Percentiles rank a stretch among this genome's conserved stretches.
These are phyloP conservation scores for Actinemys pallida DNA, from an alignment of 2,113 vertebrate genomes.

Conservation along the genomic window DNA sequence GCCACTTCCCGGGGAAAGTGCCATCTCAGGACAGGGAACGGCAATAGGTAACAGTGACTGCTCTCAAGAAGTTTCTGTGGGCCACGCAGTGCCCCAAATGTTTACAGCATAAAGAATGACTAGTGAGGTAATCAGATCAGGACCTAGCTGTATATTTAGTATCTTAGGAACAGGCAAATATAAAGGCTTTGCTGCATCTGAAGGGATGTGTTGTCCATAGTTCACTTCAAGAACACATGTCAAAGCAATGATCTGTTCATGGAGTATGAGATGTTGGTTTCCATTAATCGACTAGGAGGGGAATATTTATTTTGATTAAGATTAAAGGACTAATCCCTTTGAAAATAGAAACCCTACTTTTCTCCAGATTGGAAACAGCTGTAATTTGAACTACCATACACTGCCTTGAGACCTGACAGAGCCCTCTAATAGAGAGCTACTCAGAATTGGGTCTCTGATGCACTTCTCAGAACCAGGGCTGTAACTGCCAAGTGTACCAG, in stretches of 20 bases:
- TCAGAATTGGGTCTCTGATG: not conserved
- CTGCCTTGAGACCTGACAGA: not conserved
- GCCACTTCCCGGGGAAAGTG: not conserved
- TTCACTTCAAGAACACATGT: not conserved
- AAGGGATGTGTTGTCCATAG: not conserved
- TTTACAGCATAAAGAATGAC: not conserved
- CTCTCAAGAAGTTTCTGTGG: fast-evolving
- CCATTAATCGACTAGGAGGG: not conserved
- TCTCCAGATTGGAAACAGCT: slow-evolving; percentile 1
- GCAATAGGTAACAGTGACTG: not conserved
- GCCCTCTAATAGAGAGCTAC: not conserved
- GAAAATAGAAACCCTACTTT: not conserved
- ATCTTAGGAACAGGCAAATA: not conserved
- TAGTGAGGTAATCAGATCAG: fast-evolving
- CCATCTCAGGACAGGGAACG: not conserved
- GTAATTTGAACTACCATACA: slow-evolving; percentile 12
- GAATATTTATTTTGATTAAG: not conserved
- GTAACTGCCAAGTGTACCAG: not conserved
- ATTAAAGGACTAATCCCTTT: slow-evolving; percentile 16
- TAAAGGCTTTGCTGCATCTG: not conserved
- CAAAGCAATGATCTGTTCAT: not conserved
- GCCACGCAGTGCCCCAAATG: fast-evolving
- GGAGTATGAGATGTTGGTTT: not conserved
- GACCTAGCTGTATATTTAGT: not conserved
- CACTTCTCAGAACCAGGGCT: not conserved